Base-by-base conservation (phyloP, 1,140 invertebrate species). In the Hetaerina americana region DNA sequence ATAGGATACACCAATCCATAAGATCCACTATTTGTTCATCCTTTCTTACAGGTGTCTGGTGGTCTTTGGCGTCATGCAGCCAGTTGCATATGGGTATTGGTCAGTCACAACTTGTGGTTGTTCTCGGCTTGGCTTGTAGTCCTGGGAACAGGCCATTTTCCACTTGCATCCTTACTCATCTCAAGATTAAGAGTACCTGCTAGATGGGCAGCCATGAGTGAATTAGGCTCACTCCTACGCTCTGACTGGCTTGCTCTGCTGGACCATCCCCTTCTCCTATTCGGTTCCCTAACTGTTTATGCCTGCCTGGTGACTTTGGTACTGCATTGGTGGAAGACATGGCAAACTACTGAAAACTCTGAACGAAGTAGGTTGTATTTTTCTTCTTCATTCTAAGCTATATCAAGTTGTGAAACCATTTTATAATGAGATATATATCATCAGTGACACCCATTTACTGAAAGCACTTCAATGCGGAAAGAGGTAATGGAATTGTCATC, bases 21-120 rank as follows among this genome's bases (percentile, higher is more conserved):
- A n/a, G n/a, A n/a, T n/a, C n/a, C n/a, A n/a, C n/a, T n/a, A n/a
- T n/a, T n/a, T n/a, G n/a, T n/a, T n/a, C n/a, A n/a, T n/a, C n/a
- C n/a, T 0, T 28, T 69, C 15, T 73, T 74, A 12, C 75, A 77
- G 75, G 68, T 76, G 26, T 72, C 69, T 28, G 70, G 68, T 10
- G 27, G 66, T 31, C 27, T 71, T 74, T 78, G 80, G 73, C 79
- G 77, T 72, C 76, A 80, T 74, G 70, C 81, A 5, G 72, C 79
- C 8, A 75, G 77, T 28, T 78, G 79, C 70, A 66, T 83, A 25
- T 80, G 80, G 75, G 79, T 76, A 72, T 29, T 82, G 57, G 77
- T 82, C 26, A 83, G 82, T 72, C 82, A 81, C 75, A 85, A 85
- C 75, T 79, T 80, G 28, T 73, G 79, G 29, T 72, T 84, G 26